Evolutionary conservation across 2,888 invertebrate species (phyloP).

Genomic region (Polyommatus icarus): DNA sequence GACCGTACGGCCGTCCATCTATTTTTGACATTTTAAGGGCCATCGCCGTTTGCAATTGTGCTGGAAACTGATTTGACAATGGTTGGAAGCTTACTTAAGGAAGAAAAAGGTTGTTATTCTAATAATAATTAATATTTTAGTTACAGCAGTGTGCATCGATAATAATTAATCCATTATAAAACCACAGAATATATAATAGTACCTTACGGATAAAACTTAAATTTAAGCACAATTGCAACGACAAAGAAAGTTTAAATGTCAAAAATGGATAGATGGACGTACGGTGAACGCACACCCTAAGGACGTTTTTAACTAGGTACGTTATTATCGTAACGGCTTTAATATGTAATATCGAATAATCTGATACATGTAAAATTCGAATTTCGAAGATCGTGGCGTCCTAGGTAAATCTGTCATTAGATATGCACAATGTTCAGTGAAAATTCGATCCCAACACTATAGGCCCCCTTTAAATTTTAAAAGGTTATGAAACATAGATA

Average conservation of each 20-base stretch:
- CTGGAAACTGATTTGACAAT: too few species aligned
- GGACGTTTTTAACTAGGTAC: conserved; percentile 27
- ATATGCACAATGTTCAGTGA: conserved; percentile 65
- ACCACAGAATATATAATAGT: too few species aligned
- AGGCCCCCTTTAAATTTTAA: conserved; percentile 3
- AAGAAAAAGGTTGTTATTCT: not conserved
- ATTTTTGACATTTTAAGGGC: not conserved
- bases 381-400: conserved; percentile 18
- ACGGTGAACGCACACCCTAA: not conserved
- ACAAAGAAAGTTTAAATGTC: not conserved
- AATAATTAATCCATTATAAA: not conserved
- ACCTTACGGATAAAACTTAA: too few species aligned
- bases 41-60: too few species aligned
- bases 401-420: conserved; percentile 21
- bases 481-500: conserved; percentile 27
- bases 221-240: not conserved
- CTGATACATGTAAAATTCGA: not conserved
- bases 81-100: too few species aligned
- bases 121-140: not conserved
- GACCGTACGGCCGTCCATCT: not conserved
- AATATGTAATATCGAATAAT: conserved; percentile 24
- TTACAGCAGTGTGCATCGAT: not conserved
- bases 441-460: conserved; percentile 37
- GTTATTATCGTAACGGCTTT: conserved; percentile 23
- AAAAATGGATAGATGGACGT: not conserved